Percentiles rank a stretch among this genome's conserved stretches.
phyloP scores from a whole-genome alignment of 1,140 invertebrate genomes.

The Aphis gossypii region DNA sequence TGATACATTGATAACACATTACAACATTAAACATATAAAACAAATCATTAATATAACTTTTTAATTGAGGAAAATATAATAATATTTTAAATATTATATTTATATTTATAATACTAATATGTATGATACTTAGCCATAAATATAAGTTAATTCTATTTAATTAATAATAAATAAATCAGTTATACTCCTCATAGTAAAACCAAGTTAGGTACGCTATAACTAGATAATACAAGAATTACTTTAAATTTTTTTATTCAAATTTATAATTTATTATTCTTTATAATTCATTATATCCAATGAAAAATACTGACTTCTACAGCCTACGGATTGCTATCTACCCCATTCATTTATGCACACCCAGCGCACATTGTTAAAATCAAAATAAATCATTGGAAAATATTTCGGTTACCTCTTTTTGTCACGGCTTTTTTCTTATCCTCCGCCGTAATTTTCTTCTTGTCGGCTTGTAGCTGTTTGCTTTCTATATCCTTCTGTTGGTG shows the following conservation, averaged over 20 bases:
- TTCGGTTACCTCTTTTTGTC: slow-evolving; percentile 50
- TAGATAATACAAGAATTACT: neutral
- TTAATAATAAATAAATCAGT: neutral
- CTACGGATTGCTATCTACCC: neutral
- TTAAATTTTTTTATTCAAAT: neutral
- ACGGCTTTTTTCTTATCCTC: slow-evolving; percentile 37
- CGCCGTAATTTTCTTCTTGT: slow-evolving; percentile 25
- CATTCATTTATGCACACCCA: neutral
- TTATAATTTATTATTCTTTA: neutral
- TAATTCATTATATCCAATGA: neutral
- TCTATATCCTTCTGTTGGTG: neutral
- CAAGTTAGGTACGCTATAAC: neutral
- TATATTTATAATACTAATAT: too few species aligned
- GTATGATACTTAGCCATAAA: too few species aligned
- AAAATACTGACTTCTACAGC: neutral
- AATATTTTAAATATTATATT: too few species aligned
- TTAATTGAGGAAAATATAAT: neutral
- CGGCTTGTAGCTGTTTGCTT: neutral
- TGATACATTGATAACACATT: neutral
- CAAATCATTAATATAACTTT: neutral
- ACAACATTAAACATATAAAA: neutral
- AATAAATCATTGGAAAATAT: neutral
- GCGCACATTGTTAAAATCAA: neutral
- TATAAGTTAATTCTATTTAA: neutral
- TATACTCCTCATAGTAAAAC: neutral